These are phyloP conservation scores for Bubalus kerabau DNA, from an alignment of 2,113 vertebrate genomes.

Conservation along the genomic window DNA sequence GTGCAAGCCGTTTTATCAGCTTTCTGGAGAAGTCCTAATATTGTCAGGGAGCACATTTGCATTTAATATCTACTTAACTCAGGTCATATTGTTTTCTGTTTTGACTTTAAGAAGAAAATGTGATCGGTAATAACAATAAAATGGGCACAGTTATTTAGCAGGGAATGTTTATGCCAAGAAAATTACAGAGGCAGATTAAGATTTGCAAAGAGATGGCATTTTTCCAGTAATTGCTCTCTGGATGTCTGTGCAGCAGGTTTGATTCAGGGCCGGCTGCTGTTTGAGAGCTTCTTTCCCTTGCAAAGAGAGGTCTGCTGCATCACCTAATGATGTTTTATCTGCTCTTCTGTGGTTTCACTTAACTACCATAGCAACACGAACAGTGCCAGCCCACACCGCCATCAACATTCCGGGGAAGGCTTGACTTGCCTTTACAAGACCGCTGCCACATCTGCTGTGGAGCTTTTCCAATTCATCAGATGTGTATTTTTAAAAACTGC, in stretches of 20 bases:
- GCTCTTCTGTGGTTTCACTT: not conserved
- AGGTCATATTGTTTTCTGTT: slow-evolving; percentile 21
- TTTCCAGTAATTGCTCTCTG: not conserved
- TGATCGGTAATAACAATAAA: slow-evolving; percentile 30
- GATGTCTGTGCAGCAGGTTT: not conserved
- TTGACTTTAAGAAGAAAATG: slow-evolving; percentile 43
- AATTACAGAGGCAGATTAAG: slow-evolving; percentile 27
- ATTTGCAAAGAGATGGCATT: not conserved
- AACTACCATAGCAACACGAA: slow-evolving; percentile 26
- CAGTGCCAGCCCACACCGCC: not conserved
- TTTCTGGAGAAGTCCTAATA: slow-evolving; percentile 33
- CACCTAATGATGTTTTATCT: slow-evolving; percentile 37
- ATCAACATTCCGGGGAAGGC: not conserved
- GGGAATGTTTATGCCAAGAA: slow-evolving; percentile 16
- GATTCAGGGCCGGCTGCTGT: not conserved
- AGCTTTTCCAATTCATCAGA: not conserved
- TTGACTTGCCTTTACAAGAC: not conserved
- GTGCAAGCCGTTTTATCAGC: not conserved
- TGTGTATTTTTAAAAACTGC: not conserved
- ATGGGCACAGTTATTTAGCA: slow-evolving; percentile 36
- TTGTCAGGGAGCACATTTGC: slow-evolving; percentile 18
- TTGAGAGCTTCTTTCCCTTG: not conserved
- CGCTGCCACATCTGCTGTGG: not conserved
- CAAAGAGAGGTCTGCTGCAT: not conserved
- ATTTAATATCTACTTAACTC: slow-evolving; percentile 26